Evolutionary conservation across 2,797 vertebrate species (phyloP).

Genomic region (Galago senegalensis): DNA sequence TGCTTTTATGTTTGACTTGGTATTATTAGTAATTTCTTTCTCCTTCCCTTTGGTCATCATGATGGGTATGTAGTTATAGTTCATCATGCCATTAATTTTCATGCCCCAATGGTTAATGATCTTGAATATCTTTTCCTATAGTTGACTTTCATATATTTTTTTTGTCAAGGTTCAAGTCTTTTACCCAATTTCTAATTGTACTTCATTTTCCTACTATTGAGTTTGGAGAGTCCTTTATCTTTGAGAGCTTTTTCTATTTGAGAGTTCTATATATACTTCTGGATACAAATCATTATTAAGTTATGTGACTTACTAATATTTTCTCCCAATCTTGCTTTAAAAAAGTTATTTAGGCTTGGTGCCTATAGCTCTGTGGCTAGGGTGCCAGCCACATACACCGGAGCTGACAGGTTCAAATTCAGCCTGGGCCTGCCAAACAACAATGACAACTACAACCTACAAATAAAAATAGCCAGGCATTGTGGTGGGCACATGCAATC

Average conservation of each 20-base stretch:
- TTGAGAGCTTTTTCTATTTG: background rate
- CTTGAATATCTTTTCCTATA: background rate
- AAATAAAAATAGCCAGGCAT: too few species aligned
- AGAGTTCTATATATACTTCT: background rate
- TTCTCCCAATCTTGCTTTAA: background rate
- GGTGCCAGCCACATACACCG: too few species aligned
- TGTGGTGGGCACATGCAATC: too few species aligned
- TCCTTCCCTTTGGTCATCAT: background rate
- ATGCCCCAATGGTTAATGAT: background rate
- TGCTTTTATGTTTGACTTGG: background rate
- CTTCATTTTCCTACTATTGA: background rate
- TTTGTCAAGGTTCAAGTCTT: background rate
- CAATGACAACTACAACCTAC: too few species aligned
- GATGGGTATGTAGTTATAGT: background rate
- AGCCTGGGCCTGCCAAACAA: too few species aligned
- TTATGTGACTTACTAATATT: background rate
- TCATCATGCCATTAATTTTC: background rate
- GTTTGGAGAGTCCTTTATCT: background rate
- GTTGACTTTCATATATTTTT: background rate
- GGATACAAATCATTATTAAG: slow-evolving; percentile 46
- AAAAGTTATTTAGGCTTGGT: too few species aligned
- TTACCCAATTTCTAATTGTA: background rate
- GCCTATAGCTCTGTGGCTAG: too few species aligned
- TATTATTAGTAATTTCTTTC: background rate
- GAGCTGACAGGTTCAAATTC: too few species aligned